Conservation (phyloP, 1,140 invertebrate genomes). For the Nomia melanderi region DNA sequence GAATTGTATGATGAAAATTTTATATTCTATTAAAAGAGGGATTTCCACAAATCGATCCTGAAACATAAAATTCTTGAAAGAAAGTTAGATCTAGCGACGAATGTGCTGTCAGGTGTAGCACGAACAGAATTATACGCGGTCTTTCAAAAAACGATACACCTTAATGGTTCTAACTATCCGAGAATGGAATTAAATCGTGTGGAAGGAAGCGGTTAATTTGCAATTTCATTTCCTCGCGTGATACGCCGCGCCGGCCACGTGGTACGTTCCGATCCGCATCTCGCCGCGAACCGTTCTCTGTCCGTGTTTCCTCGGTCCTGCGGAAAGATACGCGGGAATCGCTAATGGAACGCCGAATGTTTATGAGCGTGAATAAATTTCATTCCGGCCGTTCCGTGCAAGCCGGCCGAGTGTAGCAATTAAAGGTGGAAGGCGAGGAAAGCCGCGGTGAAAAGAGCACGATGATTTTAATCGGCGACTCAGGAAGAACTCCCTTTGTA, state of each 20-base stretch:
- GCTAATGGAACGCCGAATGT: constrained; percentile 32
- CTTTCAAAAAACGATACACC: no score
- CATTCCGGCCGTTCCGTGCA: not conserved
- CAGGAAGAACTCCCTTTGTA: constrained; percentile 34
- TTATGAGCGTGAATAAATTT: constrained; percentile 28
- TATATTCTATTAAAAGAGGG: no score
- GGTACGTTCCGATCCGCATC: not conserved
- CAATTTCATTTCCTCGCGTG: constrained; percentile 15
- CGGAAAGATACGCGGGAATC: constrained; percentile 9
- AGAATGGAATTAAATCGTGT: not conserved
- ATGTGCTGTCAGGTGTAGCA: no score
- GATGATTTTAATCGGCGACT: constrained; percentile 58
- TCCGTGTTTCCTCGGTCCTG: not conserved
- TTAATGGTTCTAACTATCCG: no score
- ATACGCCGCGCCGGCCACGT: not conserved
- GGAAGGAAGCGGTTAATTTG: not conserved
- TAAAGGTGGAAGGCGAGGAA: constrained; percentile 22
- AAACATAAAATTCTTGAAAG: no score
- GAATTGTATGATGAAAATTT: no score
- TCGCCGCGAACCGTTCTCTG: not conserved
- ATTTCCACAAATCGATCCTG: no score
- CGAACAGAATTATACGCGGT: no score
- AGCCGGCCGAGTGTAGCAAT: constrained; percentile 13
- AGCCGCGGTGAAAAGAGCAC: constrained; percentile 23
- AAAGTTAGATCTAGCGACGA: no score